phyloP scores from a whole-genome alignment of 1,140 invertebrate genomes.

The Ctenoplectra terminalis region DNA sequence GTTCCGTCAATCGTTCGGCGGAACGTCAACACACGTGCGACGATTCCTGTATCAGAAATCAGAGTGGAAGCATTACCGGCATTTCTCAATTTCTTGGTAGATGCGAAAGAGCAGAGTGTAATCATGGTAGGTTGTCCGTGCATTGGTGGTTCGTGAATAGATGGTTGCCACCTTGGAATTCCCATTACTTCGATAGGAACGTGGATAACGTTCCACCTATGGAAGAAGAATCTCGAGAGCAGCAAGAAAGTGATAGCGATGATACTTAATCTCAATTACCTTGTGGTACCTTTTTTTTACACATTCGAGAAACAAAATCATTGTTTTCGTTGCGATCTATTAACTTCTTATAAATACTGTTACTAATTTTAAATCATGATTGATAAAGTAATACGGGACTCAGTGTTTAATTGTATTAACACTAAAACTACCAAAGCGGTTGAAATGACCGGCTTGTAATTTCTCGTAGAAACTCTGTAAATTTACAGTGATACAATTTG shows the following conservation, averaged over 20 bases:
- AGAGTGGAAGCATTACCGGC: slow-evolving; percentile 66
- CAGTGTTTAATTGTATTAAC: too few relatives aligned
- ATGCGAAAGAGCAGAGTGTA: slow-evolving; percentile 75
- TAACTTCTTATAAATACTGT: neutral
- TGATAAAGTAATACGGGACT: neutral
- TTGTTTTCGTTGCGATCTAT: neutral
- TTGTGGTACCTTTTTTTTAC: neutral
- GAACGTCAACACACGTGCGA: slow-evolving; percentile 77
- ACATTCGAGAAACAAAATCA: neutral
- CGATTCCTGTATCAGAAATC: slow-evolving; percentile 78
- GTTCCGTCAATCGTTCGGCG: slow-evolving; percentile 49
- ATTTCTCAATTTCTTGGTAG: slow-evolving; percentile 74
- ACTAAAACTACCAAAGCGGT: too few relatives aligned
- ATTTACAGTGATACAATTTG: too few relatives aligned
- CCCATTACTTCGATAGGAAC: slow-evolving; percentile 72
- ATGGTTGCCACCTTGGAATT: slow-evolving; percentile 75
- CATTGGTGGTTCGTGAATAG: slow-evolving; percentile 80
- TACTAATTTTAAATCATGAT: neutral
- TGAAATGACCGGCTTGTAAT: too few relatives aligned
- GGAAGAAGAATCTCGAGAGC: slow-evolving; percentile 68
- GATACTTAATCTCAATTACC: slow-evolving; percentile 59
- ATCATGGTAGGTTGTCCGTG: slow-evolving; percentile 73
- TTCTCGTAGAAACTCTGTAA: too few relatives aligned
- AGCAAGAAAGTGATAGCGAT: slow-evolving; percentile 76
- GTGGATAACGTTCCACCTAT: slow-evolving; percentile 46